Evolutionary conservation across 1,140 invertebrate genomes (phyloP).

Genomic region (Aphidius gifuensis): DNA sequence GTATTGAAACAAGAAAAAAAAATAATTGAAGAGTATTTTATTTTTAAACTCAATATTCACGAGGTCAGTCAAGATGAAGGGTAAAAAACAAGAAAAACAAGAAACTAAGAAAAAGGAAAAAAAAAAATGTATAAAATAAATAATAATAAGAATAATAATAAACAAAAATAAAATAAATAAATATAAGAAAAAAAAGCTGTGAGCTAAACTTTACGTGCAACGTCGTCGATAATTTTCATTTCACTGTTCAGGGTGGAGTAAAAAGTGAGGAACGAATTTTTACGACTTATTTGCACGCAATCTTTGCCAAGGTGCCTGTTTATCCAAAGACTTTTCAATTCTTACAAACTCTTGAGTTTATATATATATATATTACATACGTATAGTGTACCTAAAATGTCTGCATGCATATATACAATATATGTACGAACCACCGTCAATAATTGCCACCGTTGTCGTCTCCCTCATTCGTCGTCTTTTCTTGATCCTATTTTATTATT

Average conservation of each 20-base stretch:
- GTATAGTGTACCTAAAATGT: background rate
- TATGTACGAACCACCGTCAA: slow-evolving; percentile 24
- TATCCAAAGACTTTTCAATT: slow-evolving; percentile 19
- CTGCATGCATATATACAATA: background rate
- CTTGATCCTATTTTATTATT: slow-evolving; percentile 17
- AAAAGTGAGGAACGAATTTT: slow-evolving; percentile 29
- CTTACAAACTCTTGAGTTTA: too few relatives aligned
- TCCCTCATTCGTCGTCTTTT: slow-evolving; percentile 11
- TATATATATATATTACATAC: too few relatives aligned
- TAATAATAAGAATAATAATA: background rate
- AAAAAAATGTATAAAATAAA: slow-evolving; percentile 1
- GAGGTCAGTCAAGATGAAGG: background rate
- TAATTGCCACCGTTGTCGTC: slow-evolving; percentile 23
- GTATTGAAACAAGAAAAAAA: too few relatives aligned
- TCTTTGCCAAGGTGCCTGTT: slow-evolving; percentile 24
- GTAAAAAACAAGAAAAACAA: background rate
- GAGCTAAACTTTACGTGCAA: slow-evolving; percentile 24
- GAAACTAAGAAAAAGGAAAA: background rate
- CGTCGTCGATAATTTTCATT: slow-evolving; percentile 30
- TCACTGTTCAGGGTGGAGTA: slow-evolving; percentile 16
- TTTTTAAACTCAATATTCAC: slow-evolving; percentile 13
- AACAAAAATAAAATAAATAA: background rate
- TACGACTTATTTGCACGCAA: slow-evolving; percentile 44
- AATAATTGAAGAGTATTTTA: background rate
- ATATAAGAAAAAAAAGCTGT: slow-evolving; percentile 13